Conservation (phyloP, 2,888 invertebrate species). For the Villa cingulata region DNA sequence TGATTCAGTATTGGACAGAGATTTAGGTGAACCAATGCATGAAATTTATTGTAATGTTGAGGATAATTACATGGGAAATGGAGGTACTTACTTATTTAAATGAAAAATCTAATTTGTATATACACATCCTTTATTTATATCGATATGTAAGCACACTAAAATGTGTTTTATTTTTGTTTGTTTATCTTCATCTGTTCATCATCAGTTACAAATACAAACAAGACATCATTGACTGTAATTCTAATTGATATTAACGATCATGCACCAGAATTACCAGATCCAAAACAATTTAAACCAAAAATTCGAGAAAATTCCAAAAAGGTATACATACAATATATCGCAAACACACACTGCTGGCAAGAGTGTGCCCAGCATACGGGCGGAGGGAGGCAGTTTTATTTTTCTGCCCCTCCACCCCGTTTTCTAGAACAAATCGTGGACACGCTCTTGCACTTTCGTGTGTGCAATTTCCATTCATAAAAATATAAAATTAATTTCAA, state of each 20-base stretch:
- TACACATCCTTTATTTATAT: too few relatives aligned
- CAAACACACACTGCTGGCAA: too few relatives aligned
- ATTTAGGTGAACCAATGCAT: constrained; percentile 37
- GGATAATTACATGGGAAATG: constrained; percentile 41
- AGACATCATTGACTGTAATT: constrained; percentile 30
- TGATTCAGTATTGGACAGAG: constrained; percentile 39
- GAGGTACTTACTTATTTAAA: constrained; percentile 27
- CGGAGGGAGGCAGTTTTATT: too few relatives aligned
- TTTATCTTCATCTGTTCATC: constrained; percentile 1
- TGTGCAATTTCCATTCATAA: too few relatives aligned
- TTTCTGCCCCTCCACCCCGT: too few relatives aligned
- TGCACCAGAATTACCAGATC: constrained; percentile 38
- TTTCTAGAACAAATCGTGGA: too few relatives aligned
- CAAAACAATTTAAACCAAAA: constrained; percentile 15
- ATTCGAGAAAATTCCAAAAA: constrained; percentile 21
- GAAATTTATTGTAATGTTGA: constrained; percentile 39
- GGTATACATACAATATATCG: too few relatives aligned
- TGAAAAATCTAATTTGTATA: constrained; percentile 7
- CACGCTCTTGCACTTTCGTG: too few relatives aligned
- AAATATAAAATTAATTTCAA: not conserved
- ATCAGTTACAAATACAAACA: constrained; percentile 19
- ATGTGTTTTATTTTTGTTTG: too few relatives aligned
- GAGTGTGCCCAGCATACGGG: too few relatives aligned
- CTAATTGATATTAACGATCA: constrained; percentile 50
- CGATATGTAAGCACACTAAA: too few relatives aligned